These are phyloP conservation scores for Neelides sp. DNA, from an alignment of 1,140 invertebrate species.

Conservation along the genomic window DNA sequence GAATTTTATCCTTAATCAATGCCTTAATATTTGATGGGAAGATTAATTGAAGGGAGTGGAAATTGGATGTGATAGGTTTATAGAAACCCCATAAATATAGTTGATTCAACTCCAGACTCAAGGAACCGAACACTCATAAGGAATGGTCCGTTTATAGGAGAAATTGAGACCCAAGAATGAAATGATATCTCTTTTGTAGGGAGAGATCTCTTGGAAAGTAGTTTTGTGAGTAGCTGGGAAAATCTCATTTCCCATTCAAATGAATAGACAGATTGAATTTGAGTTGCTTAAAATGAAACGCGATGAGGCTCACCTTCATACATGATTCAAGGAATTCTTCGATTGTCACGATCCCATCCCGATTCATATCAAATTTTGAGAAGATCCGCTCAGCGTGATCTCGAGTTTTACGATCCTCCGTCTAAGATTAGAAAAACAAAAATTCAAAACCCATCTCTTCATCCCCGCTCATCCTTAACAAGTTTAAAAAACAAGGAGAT, in stretches of 20 bases:
- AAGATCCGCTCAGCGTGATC: conserved; percentile 71
- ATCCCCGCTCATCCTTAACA: no score
- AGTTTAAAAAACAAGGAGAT: no score
- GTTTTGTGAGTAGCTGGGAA: neutral
- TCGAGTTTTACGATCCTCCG: conserved; percentile 61
- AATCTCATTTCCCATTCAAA: neutral
- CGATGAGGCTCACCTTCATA: conserved; percentile 52
- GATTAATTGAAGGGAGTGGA: no score
- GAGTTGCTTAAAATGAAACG: conserved; percentile 3
- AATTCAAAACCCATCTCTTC: no score
- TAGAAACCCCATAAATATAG: no score
- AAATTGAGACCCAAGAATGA: no score
- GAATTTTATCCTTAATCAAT: neutral
- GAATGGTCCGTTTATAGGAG: neutral
- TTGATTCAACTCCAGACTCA: conserved; percentile 1
- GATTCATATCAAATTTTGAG: conserved; percentile 81
- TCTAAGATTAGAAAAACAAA: conserved; percentile 33
- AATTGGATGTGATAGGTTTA: no score
- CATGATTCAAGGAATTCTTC: conserved; percentile 94
- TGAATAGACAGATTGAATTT: no score
- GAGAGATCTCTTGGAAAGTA: neutral
- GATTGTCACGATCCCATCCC: conserved; percentile 87
- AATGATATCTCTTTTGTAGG: no score
- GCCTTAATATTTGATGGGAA: no score
- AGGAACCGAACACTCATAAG: neutral